These are phyloP conservation scores for Trichechus manatus DNA, from an alignment of 2,113 vertebrate genomes.

Conservation along the genomic window DNA sequence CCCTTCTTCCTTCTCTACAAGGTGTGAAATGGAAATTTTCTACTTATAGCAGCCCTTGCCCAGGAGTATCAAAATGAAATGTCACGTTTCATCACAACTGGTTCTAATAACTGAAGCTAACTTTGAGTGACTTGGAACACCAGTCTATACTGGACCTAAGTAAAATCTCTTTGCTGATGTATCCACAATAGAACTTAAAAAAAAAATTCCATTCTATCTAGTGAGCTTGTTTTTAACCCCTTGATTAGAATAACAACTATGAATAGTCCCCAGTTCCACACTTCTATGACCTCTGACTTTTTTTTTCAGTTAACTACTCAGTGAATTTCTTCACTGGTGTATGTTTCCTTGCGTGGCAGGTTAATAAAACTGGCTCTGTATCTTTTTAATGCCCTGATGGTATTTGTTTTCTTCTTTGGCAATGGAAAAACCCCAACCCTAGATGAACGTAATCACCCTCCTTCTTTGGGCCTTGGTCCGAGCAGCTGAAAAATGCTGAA, in stretches of 20 bases:
- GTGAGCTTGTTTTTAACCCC: neutral
- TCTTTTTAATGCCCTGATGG: neutral
- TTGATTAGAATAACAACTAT: neutral
- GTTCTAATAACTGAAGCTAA: neutral
- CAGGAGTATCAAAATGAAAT: neutral
- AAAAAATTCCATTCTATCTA: neutral
- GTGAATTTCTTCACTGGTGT: neutral
- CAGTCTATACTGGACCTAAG: neutral
- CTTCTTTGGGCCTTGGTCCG: neutral
- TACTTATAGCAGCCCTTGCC: neutral
- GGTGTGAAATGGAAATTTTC: neutral
- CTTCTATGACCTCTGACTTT: neutral
- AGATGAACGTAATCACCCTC: neutral
- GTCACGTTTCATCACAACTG: neutral
- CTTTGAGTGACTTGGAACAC: neutral
- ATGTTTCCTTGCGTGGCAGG: neutral
- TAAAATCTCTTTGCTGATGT: conserved; percentile 11
- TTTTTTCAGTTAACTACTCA: neutral
- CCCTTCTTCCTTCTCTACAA: neutral
- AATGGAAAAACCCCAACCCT: neutral
- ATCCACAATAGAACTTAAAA: neutral
- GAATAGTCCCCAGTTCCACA: neutral
- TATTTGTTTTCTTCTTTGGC: conserved; percentile 46
- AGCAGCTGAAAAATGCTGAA: conserved; percentile 5
- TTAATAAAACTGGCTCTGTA: conserved; percentile 6